Conservation (phyloP, 1,140 invertebrate genomes). For the Agrypnia vestita region DNA sequence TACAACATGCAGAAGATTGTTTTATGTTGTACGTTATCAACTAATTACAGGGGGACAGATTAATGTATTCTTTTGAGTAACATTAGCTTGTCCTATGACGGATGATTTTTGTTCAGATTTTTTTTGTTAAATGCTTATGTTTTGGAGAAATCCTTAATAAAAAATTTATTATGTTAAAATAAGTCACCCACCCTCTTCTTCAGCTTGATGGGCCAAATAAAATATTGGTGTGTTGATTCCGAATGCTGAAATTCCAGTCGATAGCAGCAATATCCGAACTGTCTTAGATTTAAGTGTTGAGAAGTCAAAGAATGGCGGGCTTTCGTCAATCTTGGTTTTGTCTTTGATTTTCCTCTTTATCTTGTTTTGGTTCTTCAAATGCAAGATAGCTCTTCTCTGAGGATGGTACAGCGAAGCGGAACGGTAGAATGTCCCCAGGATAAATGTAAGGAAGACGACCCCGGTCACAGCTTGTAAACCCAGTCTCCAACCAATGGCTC, state of each 20-base stretch:
- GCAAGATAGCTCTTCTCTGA: slow-evolving; percentile 89
- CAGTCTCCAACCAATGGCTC: slow-evolving; percentile 90
- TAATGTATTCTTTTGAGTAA: too few species aligned
- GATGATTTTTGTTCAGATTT: too few species aligned
- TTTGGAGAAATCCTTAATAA: too few species aligned
- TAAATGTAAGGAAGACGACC: slow-evolving; percentile 87
- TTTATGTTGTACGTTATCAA: too few species aligned
- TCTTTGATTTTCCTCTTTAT: slow-evolving; percentile 86
- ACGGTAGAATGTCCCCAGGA: slow-evolving; percentile 91
- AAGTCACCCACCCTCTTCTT: slow-evolving; percentile 76
- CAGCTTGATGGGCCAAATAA: slow-evolving; percentile 85
- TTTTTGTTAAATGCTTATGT: too few species aligned
- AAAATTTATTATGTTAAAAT: not conserved
- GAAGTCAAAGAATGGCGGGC: slow-evolving; percentile 90
- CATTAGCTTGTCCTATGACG: too few species aligned
- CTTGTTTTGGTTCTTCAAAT: slow-evolving; percentile 88
- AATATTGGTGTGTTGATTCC: slow-evolving; percentile 92
- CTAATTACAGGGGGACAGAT: too few species aligned
- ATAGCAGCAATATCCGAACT: slow-evolving; percentile 86
- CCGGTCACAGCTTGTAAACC: slow-evolving; percentile 91
- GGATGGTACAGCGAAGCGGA: slow-evolving; percentile 93
- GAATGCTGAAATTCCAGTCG: slow-evolving; percentile 84
- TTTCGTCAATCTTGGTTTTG: slow-evolving; percentile 82
- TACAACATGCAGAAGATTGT: too few species aligned
- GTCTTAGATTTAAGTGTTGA: slow-evolving; percentile 88